Conservation (phyloP, 2,888 invertebrate genomes). For the Ryuthela nishihirai region DNA sequence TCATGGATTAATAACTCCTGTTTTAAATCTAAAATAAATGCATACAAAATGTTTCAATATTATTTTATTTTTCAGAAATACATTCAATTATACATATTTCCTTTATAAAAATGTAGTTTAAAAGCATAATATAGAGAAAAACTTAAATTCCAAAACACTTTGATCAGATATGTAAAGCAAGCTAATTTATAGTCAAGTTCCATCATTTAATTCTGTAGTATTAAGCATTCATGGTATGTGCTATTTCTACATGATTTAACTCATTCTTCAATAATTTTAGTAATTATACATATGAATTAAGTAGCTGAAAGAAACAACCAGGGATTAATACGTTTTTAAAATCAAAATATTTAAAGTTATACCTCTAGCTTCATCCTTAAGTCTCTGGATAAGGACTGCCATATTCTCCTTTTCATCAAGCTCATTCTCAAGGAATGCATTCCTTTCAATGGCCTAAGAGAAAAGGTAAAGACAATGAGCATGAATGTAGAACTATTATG, state of each 20-base stretch:
- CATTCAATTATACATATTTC: not conserved
- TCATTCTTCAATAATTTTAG: too few relatives aligned
- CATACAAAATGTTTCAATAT: not conserved
- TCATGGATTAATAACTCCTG: conserved; percentile 47
- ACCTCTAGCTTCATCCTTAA: conserved; percentile 97
- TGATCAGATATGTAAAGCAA: too few relatives aligned
- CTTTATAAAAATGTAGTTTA: not conserved
- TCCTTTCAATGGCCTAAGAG: conserved; percentile 77
- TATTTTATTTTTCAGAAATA: not conserved
- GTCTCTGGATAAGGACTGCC: conserved; percentile 82
- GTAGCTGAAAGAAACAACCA: conserved; percentile 7
- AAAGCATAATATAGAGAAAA: too few relatives aligned
- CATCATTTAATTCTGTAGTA: too few relatives aligned
- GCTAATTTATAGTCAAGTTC: too few relatives aligned
- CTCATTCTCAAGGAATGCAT: conserved; percentile 93
- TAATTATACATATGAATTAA: conserved; percentile 1
- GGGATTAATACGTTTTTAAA: conserved; percentile 9
- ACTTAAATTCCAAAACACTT: too few relatives aligned
- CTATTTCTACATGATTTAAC: too few relatives aligned
- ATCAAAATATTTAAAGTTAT: conserved; percentile 26
- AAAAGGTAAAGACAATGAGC: too few relatives aligned
- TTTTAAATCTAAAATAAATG: conserved; percentile 67
- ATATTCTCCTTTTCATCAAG: conserved; percentile 92
- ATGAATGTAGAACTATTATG: too few relatives aligned
- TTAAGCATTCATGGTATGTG: too few relatives aligned